Base-by-base conservation (phyloP, 2,888 invertebrate species). In the Netelia fuscicornis region DNA sequence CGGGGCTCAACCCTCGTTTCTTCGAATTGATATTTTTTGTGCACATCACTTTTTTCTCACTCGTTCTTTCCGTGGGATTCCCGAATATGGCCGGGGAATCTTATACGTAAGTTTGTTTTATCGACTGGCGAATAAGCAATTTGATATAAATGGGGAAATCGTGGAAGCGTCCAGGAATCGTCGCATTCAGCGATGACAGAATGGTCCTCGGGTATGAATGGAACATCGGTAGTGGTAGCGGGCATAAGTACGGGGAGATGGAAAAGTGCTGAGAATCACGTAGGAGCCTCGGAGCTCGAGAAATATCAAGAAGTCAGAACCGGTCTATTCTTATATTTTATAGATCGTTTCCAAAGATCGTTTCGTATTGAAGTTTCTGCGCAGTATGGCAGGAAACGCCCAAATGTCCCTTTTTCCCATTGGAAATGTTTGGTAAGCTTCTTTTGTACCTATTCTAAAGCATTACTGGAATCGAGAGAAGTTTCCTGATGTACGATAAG, bases 141-240 rank as follows among this genome's bases (percentile, higher is more conserved):
- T 56, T 37, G 13, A 23, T 56, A 37, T 56, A 70, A 70, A 54
- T 56, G 54, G n/a, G 10, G 8, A 54, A 30, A 70, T 17, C 54
- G 70, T 52, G 68, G 9, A 52, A 52, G 20, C 48, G 68, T 70
- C 52, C 30, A 54, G 54, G 68, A 70, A 70, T 70, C 25, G 23
- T 20, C 68, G 54, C 68, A 42, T 70, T 70, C 3, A 30, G n/a
- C 54, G 20, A 10, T 8, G 52, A 6, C 8, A 13, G 17, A 56
- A 70, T 56, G 56, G 56, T 56, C 17, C 54, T n/a, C 13, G 54
- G 13, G 54, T n/a, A 54, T 54, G 17, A 54, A 54, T 13, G 13
- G 17, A 37, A 37, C 37, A 37, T 37, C 37, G 37, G 37, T 37
- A 17, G 17, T 54, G 13, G 54, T 54, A 54, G 13, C 13, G 54